Evolutionary conservation across 2,888 invertebrate species (phyloP), one percentile per base, ranked within the genome.

Genomic region (Agrotis clavis): DNA sequence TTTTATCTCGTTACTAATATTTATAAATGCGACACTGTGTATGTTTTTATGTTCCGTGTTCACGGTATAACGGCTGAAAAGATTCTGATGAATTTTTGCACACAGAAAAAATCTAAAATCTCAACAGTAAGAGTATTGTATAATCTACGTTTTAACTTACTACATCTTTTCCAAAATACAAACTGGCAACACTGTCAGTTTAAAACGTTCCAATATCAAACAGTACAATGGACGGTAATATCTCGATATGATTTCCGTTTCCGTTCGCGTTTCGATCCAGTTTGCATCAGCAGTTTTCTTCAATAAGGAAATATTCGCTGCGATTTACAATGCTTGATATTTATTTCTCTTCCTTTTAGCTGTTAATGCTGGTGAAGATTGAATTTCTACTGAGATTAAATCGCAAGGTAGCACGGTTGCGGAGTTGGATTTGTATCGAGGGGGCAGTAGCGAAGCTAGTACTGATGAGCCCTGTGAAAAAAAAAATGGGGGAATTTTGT

Each of bases 211-310:
- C 57, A 51, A 78, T 68, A 82, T 78, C 67, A 67, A 79, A 67
- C 45, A 63, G 47, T 64, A 74, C 77, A 83, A 77, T 71, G 13
- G 60, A 45, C 71, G 51, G 65, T 65, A 56, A 59, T 77, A 71
- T 67, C 72, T 68, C n/a, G 30, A 48, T 57, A 57, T 54, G 68
- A 70, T 74, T 79, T 82, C 82, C 67, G 48, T 74, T 80, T 79
- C 72, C 74, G 63, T 72, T 53, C 56, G 71, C 77, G 71, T 84
- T 83, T 81, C 84, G 78, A 80, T 79, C 47, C 66, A 64, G 61
- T 66, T 67, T 74, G 71, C 85, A 70, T 86, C 84, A 86, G 79
- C 67, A 71, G 76, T 77, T 86, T 82, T 83, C 83, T 69, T 81
- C 83, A 77, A 75, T 67, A 77, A 84, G 85, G 85, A 84, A 84